A percentile compares a stretch with the other conserved stretches of the same genome.
These are phyloP conservation scores for Menidia beryllina DNA, from an alignment of 2,113 vertebrate genomes.

Conservation along the genomic window DNA sequence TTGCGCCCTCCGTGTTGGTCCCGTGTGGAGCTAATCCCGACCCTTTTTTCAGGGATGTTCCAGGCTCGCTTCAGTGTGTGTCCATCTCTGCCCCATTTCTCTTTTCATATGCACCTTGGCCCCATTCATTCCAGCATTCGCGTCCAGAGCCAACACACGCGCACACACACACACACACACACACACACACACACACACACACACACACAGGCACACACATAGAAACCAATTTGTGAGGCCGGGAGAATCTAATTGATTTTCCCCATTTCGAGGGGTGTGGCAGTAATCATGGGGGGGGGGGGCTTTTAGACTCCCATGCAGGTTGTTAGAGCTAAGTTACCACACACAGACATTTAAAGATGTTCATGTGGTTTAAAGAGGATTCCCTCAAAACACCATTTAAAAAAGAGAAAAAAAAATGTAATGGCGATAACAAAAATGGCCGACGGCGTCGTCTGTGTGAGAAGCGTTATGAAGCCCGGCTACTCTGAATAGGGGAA, in stretches of 20 bases:
- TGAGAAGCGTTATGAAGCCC: constrained; percentile 27
- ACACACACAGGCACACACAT: too few species aligned
- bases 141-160: constrained; percentile 24
- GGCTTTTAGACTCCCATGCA: constrained; percentile 55
- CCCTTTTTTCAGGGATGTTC: constrained; percentile 75
- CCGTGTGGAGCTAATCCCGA: constrained; percentile 39
- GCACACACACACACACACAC: constrained; percentile 53
- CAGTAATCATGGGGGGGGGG: constrained; percentile 40
- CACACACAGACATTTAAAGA: constrained; percentile 10
- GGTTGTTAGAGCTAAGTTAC: constrained; percentile 63
- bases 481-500: constrained; percentile 54
- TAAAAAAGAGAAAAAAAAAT: too few species aligned
- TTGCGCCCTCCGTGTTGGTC: constrained; percentile 6
- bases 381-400: too few species aligned
- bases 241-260: constrained; percentile 79
- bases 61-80: constrained; percentile 65
- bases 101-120: constrained; percentile 68
- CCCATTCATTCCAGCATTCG: constrained; percentile 51
- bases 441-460: constrained; percentile 64
- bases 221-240: constrained; percentile 60
- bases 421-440: constrained; percentile 46
- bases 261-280: constrained; percentile 43
- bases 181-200: constrained; percentile 25
- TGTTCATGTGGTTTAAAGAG: constrained; percentile 31
- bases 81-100: constrained; percentile 44